Evolutionary conservation across 2,888 invertebrate genomes (phyloP).

Genomic region (Drosophila mayaguana): DNA sequence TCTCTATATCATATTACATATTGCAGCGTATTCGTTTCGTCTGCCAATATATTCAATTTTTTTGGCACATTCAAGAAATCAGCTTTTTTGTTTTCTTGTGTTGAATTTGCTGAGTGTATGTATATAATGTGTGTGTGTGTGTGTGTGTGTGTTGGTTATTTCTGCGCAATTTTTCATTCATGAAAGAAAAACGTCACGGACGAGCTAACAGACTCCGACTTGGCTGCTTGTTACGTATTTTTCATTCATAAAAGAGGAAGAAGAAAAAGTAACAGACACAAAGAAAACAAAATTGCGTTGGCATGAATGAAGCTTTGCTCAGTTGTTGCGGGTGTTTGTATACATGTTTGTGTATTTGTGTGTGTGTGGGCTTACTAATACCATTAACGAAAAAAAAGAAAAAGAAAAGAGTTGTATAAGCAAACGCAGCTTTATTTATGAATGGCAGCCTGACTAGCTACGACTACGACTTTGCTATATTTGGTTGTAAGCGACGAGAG

Average conservation of each 20-base stretch:
- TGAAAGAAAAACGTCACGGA: conserved; percentile 66
- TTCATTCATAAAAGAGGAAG: conserved; percentile 55
- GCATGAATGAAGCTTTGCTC: conserved; percentile 53
- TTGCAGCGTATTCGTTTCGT: conserved; percentile 18
- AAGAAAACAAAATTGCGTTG: conserved; percentile 24
- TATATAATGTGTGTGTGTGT: conserved; percentile 6
- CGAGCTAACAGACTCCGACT: conserved; percentile 47
- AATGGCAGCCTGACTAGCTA: conserved; percentile 62
- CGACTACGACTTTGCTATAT: conserved; percentile 48
- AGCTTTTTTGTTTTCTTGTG: conserved; percentile 24
- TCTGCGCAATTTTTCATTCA: conserved; percentile 72
- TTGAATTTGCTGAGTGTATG: conserved; percentile 21
- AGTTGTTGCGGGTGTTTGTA: conserved; percentile 52
- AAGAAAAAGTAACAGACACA: conserved; percentile 26
- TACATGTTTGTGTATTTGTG: conserved; percentile 23
- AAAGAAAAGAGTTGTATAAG: conserved; percentile 56
- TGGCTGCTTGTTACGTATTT: conserved; percentile 53
- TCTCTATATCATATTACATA: conserved; percentile 7
- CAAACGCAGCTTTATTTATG: conserved; percentile 58
- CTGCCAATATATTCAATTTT: conserved; percentile 1
- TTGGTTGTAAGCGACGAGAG: conserved; percentile 66
- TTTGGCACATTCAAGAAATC: conserved; percentile 19
- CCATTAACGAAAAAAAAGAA: conserved; percentile 20
- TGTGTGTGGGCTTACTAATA: conserved; percentile 5
- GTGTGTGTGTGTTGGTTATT: conserved; percentile 29